Conservation (phyloP, 2,113 vertebrate genomes). For the Irena cyanogastra region DNA sequence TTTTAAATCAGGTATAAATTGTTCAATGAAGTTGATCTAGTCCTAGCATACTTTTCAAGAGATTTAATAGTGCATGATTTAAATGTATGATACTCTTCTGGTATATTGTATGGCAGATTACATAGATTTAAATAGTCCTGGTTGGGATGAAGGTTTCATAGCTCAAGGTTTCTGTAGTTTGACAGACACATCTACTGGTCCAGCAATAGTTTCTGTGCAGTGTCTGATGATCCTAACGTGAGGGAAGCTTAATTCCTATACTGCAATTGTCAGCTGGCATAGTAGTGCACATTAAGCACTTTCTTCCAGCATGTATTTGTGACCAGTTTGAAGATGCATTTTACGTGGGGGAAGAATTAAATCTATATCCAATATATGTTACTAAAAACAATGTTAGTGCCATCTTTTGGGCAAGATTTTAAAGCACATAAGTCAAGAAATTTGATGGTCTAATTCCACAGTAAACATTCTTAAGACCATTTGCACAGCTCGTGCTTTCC, state of each 20-base stretch:
- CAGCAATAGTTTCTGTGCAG: background rate
- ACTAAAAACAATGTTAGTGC: conserved; percentile 66
- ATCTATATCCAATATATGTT: conserved; percentile 46
- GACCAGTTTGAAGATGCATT: background rate
- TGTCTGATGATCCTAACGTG: background rate
- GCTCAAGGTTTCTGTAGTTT: background rate
- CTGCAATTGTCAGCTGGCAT: background rate
- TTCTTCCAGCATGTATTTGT: background rate
- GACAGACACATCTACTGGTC: background rate
- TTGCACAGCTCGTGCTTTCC: background rate
- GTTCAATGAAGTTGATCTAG: conserved; percentile 44
- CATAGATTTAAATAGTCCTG: background rate
- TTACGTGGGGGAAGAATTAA: conserved; percentile 9
- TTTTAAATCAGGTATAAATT: conserved; percentile 54
- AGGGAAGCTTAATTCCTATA: background rate
- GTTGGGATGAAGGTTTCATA: background rate
- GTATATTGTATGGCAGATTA: background rate
- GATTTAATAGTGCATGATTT: conserved; percentile 1
- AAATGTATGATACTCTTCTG: background rate
- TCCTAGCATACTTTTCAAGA: conserved; percentile 15
- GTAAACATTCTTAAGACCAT: background rate
- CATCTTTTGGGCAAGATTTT: conserved; percentile 69
- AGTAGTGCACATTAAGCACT: background rate
- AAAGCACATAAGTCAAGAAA: conserved; percentile 56
- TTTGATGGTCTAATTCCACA: conserved; percentile 13